Evolutionary conservation across 2,888 invertebrate genomes (phyloP).

Genomic region (Allophyes oxyacanthae): DNA sequence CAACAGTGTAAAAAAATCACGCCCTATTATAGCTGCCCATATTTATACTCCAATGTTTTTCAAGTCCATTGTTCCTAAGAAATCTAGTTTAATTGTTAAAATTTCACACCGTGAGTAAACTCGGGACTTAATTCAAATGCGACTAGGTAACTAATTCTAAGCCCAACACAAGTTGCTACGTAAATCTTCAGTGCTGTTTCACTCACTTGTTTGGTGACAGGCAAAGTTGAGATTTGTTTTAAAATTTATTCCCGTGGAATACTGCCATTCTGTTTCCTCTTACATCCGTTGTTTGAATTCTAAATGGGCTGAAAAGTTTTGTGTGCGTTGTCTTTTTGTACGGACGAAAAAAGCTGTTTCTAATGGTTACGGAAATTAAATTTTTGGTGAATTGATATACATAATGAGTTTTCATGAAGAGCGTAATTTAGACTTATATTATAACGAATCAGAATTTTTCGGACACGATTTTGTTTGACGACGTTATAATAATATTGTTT

Average conservation of each 20-base stretch:
- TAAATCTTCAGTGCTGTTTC: constrained; percentile 85
- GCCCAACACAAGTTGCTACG: constrained; percentile 76
- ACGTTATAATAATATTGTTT: constrained; percentile 17
- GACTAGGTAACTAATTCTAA: constrained; percentile 77
- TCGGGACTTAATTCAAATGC: constrained; percentile 64
- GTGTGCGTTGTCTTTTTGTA: constrained; percentile 61
- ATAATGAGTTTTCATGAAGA: constrained; percentile 54
- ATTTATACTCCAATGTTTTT: constrained; percentile 17
- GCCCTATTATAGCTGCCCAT: background rate
- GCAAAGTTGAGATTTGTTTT: constrained; percentile 82
- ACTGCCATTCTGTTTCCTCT: constrained; percentile 78
- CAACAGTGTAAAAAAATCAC: no score
- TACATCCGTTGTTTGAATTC: constrained; percentile 84
- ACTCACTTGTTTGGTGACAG: constrained; percentile 79
- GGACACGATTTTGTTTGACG: constrained; percentile 11
- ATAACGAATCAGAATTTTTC: constrained; percentile 26
- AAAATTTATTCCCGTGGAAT: constrained; percentile 80
- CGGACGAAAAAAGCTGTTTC: constrained; percentile 62
- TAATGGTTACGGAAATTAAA: constrained; percentile 68
- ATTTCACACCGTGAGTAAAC: constrained; percentile 33
- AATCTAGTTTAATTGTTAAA: constrained; percentile 43
- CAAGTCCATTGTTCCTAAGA: constrained; percentile 16
- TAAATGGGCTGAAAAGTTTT: constrained; percentile 75
- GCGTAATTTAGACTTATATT: constrained; percentile 31
- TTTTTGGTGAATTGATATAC: constrained; percentile 58